Evolutionary conservation across 2,113 vertebrate genomes (phyloP).

Genomic region (Podilymbus podiceps): DNA sequence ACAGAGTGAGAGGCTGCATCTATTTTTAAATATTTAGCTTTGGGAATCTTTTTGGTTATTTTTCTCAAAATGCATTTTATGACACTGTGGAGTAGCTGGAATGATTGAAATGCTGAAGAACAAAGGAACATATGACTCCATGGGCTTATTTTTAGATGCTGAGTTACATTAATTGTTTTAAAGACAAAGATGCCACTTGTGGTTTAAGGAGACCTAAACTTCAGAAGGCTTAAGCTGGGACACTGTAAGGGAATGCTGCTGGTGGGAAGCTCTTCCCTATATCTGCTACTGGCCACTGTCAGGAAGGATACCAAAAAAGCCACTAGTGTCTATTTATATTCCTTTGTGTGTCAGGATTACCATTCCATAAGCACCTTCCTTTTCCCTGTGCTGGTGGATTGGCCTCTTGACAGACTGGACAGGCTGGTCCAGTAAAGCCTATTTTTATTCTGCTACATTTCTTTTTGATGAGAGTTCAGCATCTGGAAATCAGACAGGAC

Average conservation of each 20-base stretch:
- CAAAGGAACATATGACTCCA: background rate
- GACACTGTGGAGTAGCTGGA: conserved; percentile 7
- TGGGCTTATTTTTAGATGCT: conserved; percentile 23
- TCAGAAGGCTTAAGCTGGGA: background rate
- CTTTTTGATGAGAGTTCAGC: background rate
- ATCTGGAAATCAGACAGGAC: background rate
- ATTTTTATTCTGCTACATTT: background rate
- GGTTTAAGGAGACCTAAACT: conserved; percentile 12
- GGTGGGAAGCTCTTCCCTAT: background rate
- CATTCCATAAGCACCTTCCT: background rate
- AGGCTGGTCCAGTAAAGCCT: background rate
- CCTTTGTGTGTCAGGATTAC: background rate
- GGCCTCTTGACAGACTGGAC: background rate
- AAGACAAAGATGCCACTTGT: background rate
- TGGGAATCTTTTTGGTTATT: background rate
- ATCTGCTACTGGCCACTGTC: background rate
- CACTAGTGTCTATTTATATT: background rate
- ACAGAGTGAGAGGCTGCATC: background rate
- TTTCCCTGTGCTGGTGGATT: background rate
- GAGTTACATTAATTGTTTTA: background rate
- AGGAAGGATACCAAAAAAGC: background rate
- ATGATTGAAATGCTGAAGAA: conserved; percentile 13
- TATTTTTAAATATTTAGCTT: background rate
- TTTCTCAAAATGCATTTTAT: background rate
- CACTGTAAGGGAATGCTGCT: background rate